A percentile compares a stretch with the other conserved stretches of the same genome.
These are phyloP conservation scores for Drosophila leontia DNA, from an alignment of 1,140 invertebrate genomes.

Conservation along the genomic window DNA sequence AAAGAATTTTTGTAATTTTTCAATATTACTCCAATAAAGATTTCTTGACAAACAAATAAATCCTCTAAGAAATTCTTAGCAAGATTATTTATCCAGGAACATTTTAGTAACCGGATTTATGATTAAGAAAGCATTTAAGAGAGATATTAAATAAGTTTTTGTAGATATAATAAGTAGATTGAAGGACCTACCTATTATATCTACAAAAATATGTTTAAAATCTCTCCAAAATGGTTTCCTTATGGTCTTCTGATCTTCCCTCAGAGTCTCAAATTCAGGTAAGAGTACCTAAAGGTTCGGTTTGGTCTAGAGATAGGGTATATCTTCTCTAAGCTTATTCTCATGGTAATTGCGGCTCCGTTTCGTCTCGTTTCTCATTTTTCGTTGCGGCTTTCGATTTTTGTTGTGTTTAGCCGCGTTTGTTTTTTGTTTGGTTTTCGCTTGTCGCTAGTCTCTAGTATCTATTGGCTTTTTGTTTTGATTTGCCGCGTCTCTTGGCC, in stretches of 20 bases:
- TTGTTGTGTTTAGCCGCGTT: conserved; percentile 14
- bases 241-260: not conserved
- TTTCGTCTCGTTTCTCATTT: conserved; percentile 24
- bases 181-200: no score
- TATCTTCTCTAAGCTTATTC: conserved; percentile 31
- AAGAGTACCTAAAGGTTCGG: conserved; percentile 1
- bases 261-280: not conserved
- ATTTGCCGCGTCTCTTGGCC: conserved; percentile 46
- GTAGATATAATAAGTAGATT: no score
- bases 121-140: not conserved
- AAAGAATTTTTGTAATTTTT: no score
- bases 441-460: not conserved
- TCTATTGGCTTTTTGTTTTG: conserved; percentile 44
- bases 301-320: not conserved
- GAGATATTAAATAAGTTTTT: no score
- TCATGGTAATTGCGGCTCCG: conserved; percentile 37
- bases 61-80: no score
- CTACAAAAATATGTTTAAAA: no score
- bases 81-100: not conserved
- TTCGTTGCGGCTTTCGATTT: conserved; percentile 34
- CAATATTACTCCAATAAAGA: no score
- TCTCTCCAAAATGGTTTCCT: no score
- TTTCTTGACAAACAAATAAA: no score
- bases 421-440: conserved; percentile 38
- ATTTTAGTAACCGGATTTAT: not conserved